Evolutionary conservation across 2,888 invertebrate genomes (phyloP).

Genomic region (Osmoderma eremita): DNA sequence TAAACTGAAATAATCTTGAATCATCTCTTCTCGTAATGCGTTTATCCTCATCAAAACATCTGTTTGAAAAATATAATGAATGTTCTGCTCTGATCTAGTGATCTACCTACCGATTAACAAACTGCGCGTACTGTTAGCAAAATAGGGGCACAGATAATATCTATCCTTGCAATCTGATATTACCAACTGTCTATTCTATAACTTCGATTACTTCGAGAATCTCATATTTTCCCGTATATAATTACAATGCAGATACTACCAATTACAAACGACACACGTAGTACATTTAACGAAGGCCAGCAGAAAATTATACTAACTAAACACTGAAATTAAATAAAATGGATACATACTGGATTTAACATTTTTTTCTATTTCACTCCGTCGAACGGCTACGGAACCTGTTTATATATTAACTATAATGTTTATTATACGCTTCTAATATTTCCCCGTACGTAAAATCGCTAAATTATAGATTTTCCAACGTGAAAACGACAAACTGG

Average conservation of each 20-base stretch:
- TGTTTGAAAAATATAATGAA: too few species aligned
- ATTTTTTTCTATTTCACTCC: not conserved
- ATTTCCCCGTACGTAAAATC: slow-evolving; percentile 14
- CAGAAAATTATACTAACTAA: slow-evolving; percentile 12
- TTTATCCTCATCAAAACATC: too few species aligned
- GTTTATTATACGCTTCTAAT: slow-evolving; percentile 12
- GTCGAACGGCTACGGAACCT: slow-evolving; percentile 6
- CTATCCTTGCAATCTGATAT: too few species aligned
- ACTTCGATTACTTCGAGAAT: too few species aligned
- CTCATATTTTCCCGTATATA: too few species aligned
- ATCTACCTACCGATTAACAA: too few species aligned
- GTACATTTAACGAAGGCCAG: slow-evolving; percentile 6
- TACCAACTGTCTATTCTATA: too few species aligned
- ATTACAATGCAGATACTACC: not conserved
- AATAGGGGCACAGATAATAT: too few species aligned
- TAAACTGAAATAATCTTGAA: too few species aligned
- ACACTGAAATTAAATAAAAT: slow-evolving; percentile 9
- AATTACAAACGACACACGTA: not conserved
- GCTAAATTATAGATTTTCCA: slow-evolving; percentile 13
- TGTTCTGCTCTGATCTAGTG: too few species aligned
- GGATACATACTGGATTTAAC: not conserved
- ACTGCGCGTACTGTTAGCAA: too few species aligned
- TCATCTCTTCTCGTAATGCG: too few species aligned
- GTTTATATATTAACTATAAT: slow-evolving; percentile 14
- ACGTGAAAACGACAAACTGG: not conserved